Conservation (phyloP, 2,113 vertebrate genomes). For the Pimephales promelas region DNA sequence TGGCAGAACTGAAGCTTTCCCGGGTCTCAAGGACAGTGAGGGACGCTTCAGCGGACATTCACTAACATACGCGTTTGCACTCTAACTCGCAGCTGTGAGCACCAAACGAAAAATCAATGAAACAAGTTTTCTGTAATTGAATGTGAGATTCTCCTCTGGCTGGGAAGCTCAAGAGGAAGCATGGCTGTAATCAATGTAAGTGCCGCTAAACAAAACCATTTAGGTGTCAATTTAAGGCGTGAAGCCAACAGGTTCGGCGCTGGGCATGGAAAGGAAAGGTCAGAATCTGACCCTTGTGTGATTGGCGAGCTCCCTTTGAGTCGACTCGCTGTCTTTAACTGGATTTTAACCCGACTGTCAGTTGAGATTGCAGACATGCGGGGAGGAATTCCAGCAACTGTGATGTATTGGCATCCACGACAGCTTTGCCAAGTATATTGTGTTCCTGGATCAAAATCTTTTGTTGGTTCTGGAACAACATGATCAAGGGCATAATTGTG, state of each 20-base stretch:
- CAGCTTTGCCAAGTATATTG: background rate
- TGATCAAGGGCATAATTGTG: background rate
- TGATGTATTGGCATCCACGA: background rate
- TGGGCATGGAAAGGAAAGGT: slow-evolving; percentile 45
- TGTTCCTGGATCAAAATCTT: background rate
- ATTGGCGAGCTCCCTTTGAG: slow-evolving; percentile 16
- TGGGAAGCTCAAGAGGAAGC: slow-evolving; percentile 54
- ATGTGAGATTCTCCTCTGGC: slow-evolving; percentile 58
- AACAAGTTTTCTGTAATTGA: slow-evolving; percentile 72
- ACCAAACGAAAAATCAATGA: slow-evolving; percentile 59
- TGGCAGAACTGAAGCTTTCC: slow-evolving; percentile 32
- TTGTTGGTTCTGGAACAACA: background rate
- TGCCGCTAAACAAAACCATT: slow-evolving; percentile 74
- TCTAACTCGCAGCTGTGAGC: slow-evolving; percentile 41
- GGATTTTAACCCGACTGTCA: slow-evolving; percentile 30
- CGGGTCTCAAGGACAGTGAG: slow-evolving; percentile 42
- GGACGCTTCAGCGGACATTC: slow-evolving; percentile 28
- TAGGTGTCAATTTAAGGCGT: slow-evolving; percentile 66
- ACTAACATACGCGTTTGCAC: slow-evolving; percentile 41
- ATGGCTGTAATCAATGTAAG: slow-evolving; percentile 75
- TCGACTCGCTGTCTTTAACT: slow-evolving; percentile 33
- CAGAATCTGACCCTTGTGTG: slow-evolving; percentile 5
- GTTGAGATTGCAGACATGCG: background rate
- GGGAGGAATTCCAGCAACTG: background rate
- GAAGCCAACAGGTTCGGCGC: slow-evolving; percentile 37